Percentiles rank a stretch among this genome's conserved stretches.
Evolutionary conservation across 2,797 vertebrate species (phyloP).

Genomic region (Neosalanx taihuensis): DNA sequence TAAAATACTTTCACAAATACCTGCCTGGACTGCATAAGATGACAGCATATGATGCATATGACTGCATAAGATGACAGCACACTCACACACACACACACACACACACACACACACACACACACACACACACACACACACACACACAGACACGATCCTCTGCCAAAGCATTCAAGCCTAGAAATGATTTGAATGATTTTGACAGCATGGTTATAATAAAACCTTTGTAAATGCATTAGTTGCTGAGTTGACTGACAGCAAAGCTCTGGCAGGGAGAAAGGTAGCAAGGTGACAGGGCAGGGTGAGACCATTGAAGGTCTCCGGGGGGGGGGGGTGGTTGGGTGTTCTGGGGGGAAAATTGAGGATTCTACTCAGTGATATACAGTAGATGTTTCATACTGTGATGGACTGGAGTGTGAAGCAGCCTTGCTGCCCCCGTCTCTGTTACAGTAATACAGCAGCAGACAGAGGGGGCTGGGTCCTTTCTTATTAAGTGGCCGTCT

Average conservation of each 20-base stretch:
- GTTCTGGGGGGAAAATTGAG: too few species aligned
- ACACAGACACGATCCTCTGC: neutral
- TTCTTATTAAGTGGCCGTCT: conserved; percentile 34
- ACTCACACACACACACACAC: neutral
- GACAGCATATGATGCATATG: too few species aligned
- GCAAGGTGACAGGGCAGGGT: too few species aligned
- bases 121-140: neutral
- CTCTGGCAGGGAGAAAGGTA: too few species aligned
- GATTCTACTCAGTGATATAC: neutral
- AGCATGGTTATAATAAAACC: neutral
- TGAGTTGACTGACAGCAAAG: neutral
- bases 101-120: neutral
- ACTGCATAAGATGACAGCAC: too few species aligned
- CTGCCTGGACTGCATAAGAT: neutral
- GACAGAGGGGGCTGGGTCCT: conserved; percentile 10
- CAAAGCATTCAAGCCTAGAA: neutral
- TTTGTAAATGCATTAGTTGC: neutral
- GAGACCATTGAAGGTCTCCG: too few species aligned
- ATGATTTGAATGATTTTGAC: neutral
- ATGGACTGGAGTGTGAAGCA: neutral
- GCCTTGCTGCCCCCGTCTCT: conserved; percentile 21
- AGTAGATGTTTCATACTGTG: neutral
- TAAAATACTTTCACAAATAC: too few species aligned
- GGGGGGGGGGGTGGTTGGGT: too few species aligned
- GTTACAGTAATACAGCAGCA: neutral